These are phyloP conservation scores for Homarus gammarus DNA, from an alignment of 2,888 invertebrate genomes.

Conservation along the genomic window DNA sequence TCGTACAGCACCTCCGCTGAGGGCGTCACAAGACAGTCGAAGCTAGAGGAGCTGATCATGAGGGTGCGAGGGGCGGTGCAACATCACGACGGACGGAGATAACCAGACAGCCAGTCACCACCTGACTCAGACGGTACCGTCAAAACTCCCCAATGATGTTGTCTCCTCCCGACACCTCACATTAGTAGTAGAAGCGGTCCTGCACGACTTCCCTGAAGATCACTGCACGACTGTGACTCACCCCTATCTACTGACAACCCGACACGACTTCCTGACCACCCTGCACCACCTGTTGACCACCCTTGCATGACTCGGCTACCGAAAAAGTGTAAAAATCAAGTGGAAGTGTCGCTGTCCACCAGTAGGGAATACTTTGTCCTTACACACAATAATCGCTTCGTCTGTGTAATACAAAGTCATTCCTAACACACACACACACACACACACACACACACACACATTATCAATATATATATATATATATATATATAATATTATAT, in stretches of 20 bases:
- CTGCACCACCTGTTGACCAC: too few species aligned
- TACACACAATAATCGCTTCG: too few species aligned
- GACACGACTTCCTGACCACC: background rate
- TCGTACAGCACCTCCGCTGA: background rate
- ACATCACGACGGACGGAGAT: background rate
- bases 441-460: too few species aligned
- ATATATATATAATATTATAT: conserved; percentile 35
- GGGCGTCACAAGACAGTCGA: background rate
- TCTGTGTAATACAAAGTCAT: too few species aligned
- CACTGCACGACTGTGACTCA: background rate
- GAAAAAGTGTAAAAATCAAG: too few species aligned
- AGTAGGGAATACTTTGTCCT: too few species aligned
- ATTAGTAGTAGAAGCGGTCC: background rate
- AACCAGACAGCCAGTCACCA: background rate
- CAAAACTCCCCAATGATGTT: background rate
- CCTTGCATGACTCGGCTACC: background rate
- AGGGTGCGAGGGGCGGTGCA: conserved; percentile 27
- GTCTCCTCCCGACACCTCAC: background rate
- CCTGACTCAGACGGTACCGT: conserved; percentile 38
- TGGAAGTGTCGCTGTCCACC: too few species aligned
- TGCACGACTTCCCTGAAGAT: background rate
- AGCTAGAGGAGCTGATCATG: conserved; percentile 25
- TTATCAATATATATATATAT: conserved; percentile 4
- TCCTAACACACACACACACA: too few species aligned
- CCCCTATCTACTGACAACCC: background rate